phyloP scores from a whole-genome alignment of 2,888 invertebrate genomes.

The Monopis laevigella region DNA sequence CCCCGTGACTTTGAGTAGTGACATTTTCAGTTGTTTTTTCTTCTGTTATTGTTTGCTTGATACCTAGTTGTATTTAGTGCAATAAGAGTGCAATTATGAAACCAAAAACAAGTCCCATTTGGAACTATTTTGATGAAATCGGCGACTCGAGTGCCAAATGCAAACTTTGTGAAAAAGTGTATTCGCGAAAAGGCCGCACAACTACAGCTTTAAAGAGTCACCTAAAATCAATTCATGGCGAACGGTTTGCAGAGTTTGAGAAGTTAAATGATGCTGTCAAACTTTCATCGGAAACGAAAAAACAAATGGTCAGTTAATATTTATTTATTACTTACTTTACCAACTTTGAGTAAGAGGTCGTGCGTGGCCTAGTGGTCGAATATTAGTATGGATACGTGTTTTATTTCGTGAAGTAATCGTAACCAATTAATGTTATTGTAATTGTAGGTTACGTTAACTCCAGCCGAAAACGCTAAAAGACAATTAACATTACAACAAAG shows the following conservation, averaged over 20 bases:
- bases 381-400: slow-evolving; percentile 9
- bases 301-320: slow-evolving; percentile 19
- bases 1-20: too few species aligned
- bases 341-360: slow-evolving; percentile 15
- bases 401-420: slow-evolving; percentile 16
- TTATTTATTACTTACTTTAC: slow-evolving; percentile 16
- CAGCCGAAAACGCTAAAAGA: slow-evolving; percentile 16
- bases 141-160: slow-evolving; percentile 14
- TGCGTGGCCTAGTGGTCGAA: slow-evolving; percentile 13
- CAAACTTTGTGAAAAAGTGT: slow-evolving; percentile 19
- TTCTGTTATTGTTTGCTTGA: not conserved
- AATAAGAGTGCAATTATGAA: slow-evolving; percentile 12
- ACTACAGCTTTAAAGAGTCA: slow-evolving; percentile 22
- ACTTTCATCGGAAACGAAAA: slow-evolving; percentile 20
- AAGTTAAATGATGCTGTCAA: slow-evolving; percentile 19
- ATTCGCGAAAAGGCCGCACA: slow-evolving; percentile 23
- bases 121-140: slow-evolving; percentile 13
- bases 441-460: slow-evolving; percentile 12
- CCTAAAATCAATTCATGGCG: slow-evolving; percentile 22
- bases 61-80: slow-evolving; percentile 1
- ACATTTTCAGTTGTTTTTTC: too few species aligned
- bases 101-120: slow-evolving; percentile 15
- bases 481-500: slow-evolving; percentile 20
- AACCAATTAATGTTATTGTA: slow-evolving; percentile 12
- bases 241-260: slow-evolving; percentile 18